Evolutionary conservation across 1,140 invertebrate species (phyloP), one percentile per base, ranked within the genome.

Genomic region (Ips nitidus): DNA sequence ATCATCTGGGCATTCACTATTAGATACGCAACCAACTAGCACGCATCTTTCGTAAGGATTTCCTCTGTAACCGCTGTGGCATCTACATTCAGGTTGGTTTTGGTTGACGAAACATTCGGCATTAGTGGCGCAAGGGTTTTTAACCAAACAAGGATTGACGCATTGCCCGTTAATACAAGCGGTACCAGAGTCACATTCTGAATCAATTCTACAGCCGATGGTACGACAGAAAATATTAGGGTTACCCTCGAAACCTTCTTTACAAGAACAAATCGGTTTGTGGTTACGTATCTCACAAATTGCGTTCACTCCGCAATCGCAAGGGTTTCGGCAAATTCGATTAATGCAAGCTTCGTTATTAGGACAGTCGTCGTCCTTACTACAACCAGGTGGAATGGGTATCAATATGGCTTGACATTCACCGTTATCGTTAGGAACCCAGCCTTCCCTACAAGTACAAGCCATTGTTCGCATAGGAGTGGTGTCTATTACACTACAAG

Each of bases 111-210:
- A 90, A 80, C 94, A 97, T 80, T 95, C 91, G 4, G 93, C 89
- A 77, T 94, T 94, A 4, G 86, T 80, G 52, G 91, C 93, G 76
- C 94, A 97, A n/a, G 87, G 88, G 74, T 91, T 88, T 67, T 88
- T 86, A 42, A 89, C 78, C 42, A 94, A 78, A 79, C 94, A 95
- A 3, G 93, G 92, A 79, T 91, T 92, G 8, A 94, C 84, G 78
- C 94, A 96, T 73, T 93, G 90, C 38, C 88, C 89, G 74, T 94
- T 94, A 38, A 94, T 82, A 74, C 94, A 96, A 60, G 91, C 88
- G 77, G 93, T 89, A 52, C 90, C 88, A 4, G 87, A 85, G 63
- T 88, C 87, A 76, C 94, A 96, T 79, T 95, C 92, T 1, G 88
- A 88, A 77, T 94, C 87, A 1, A 86, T 84, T 57, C 87, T 85